Evolutionary conservation across 2,113 vertebrate genomes (phyloP).

Genomic region (Silurus meridionalis): DNA sequence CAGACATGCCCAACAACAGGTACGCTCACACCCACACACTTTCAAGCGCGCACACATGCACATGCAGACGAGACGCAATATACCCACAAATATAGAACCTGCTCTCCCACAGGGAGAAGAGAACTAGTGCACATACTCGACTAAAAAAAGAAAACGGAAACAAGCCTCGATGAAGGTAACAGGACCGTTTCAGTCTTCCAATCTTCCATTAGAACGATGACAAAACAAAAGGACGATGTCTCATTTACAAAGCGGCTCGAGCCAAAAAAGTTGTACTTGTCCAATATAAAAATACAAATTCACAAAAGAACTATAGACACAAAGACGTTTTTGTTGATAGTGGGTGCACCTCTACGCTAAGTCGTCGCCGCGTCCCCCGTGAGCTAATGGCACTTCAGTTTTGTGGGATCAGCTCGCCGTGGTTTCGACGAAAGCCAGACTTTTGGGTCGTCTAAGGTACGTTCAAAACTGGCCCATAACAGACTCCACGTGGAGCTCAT

Average conservation of each 20-base stretch:
- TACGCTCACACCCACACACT: slow-evolving; percentile 15
- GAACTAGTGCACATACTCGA: slow-evolving; percentile 68
- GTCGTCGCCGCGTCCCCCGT: slow-evolving; percentile 59
- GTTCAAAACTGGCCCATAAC: slow-evolving; percentile 27
- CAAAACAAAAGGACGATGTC: slow-evolving; percentile 58
- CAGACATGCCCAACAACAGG: slow-evolving; percentile 21
- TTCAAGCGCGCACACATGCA: slow-evolving; percentile 38
- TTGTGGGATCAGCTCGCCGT: slow-evolving; percentile 66
- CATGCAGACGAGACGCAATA: slow-evolving; percentile 50
- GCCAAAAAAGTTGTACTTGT: slow-evolving; percentile 74
- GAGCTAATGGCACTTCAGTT: slow-evolving; percentile 81
- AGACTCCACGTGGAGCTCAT: slow-evolving; percentile 48
- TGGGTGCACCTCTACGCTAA: slow-evolving; percentile 69
- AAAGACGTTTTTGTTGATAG: slow-evolving; percentile 67
- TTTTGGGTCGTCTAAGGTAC: slow-evolving; percentile 44
- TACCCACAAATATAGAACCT: slow-evolving; percentile 53
- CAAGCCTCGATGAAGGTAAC: slow-evolving; percentile 65
- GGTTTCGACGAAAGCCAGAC: slow-evolving; percentile 41
- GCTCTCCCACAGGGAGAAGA: slow-evolving; percentile 80
- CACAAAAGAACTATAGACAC: slow-evolving; percentile 78
- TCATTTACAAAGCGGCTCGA: slow-evolving; percentile 74
- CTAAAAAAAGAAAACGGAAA: slow-evolving; percentile 63
- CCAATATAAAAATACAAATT: slow-evolving; percentile 84
- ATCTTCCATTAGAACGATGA: slow-evolving; percentile 53
- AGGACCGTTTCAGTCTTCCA: slow-evolving; percentile 55